Percentiles rank a stretch among this genome's conserved stretches.
phyloP scores from a whole-genome alignment of 2,113 vertebrate species.

The Hipposideros armiger region DNA sequence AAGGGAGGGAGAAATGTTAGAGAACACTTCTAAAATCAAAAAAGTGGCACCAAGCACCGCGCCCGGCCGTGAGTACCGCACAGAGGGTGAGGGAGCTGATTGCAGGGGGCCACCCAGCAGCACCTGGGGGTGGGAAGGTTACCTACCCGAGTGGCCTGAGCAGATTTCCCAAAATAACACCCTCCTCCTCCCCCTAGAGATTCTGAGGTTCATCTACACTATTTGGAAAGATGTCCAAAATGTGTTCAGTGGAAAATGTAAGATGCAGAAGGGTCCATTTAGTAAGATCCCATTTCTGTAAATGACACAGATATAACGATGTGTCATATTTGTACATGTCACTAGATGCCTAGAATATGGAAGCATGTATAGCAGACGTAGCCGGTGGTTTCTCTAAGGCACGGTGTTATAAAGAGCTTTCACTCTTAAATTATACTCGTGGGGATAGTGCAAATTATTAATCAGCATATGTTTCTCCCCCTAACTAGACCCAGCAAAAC shows the following conservation, averaged over 20 bases:
- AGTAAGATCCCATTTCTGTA: not conserved
- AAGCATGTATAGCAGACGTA: not conserved
- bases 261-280: not conserved
- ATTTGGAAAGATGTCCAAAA: not conserved
- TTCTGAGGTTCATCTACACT: not conserved
- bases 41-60: not conserved
- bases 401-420: not conserved
- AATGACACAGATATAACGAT: not conserved
- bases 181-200: not conserved
- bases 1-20: not conserved
- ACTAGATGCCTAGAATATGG: not conserved
- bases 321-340: not conserved
- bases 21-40: not conserved
- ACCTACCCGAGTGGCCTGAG: not conserved
- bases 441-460: not conserved
- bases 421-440: not conserved
- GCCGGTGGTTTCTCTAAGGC: not conserved
- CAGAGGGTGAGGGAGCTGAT: not conserved
- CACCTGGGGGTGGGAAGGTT: fast-evolving
- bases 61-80: not conserved
- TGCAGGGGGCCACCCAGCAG: not conserved
- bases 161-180: not conserved
- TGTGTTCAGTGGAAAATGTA: not conserved
- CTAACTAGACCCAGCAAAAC: not conserved
- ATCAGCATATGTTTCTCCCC: not conserved